Conservation (phyloP, 37 sponge, comb jelly and placozoan species). For the Petrosia ficiformis region DNA sequence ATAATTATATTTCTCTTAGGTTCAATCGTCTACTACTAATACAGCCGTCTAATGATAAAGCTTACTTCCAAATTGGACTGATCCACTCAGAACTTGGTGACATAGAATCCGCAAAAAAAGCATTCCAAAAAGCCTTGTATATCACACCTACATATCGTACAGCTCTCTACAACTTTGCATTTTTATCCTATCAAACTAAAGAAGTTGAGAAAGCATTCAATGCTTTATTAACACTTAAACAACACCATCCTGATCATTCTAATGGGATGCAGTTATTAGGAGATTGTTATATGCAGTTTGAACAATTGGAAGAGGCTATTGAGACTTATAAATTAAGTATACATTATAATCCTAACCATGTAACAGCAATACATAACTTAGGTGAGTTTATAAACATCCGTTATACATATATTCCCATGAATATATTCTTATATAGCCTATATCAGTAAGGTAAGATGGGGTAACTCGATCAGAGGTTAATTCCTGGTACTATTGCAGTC, state of each 20-base stretch:
- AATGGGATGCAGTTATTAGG: conserved; percentile 5
- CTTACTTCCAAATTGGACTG: conserved; percentile 39
- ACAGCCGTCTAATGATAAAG: conserved; percentile 21
- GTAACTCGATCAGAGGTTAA: background rate
- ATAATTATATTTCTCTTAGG: conserved; percentile 4
- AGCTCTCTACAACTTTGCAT: conserved; percentile 42
- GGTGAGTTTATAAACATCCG: conserved; percentile 17
- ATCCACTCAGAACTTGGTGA: conserved; percentile 32
- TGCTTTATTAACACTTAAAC: background rate
- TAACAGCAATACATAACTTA: conserved; percentile 46
- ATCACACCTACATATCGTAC: conserved; percentile 31
- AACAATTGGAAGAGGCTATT: background rate
- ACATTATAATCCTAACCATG: conserved; percentile 24
- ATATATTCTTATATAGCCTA: background rate
- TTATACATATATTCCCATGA: background rate
- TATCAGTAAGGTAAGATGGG: background rate
- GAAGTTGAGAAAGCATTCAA: background rate
- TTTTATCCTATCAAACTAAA: background rate
- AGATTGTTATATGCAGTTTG: background rate
- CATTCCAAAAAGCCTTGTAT: conserved; percentile 28
- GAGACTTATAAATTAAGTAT: background rate
- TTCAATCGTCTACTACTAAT: conserved; percentile 6
- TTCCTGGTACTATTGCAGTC: background rate
- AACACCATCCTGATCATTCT: background rate
- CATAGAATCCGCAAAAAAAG: conserved; percentile 9